Evolutionary conservation across 1,140 invertebrate species (phyloP).

Genomic region (Euborellia annulipes): DNA sequence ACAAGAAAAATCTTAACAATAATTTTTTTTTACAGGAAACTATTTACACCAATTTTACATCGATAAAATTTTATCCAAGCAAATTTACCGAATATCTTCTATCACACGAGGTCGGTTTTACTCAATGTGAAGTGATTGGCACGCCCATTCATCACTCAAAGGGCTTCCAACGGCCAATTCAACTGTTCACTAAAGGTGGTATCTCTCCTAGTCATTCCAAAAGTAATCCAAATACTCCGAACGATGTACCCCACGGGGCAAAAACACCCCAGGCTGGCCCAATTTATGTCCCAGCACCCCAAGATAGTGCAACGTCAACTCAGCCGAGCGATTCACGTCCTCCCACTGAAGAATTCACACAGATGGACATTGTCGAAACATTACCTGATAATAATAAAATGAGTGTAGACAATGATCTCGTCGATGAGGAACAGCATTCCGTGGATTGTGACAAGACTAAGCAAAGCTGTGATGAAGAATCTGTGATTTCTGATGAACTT

Average conservation of each 20-base stretch:
- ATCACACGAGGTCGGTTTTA: conserved; percentile 80
- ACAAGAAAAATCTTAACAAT: no score
- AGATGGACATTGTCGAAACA: no score
- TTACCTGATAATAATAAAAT: no score
- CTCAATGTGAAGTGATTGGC: conserved; percentile 67
- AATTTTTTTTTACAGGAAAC: conserved; percentile 50
- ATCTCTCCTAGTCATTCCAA: conserved; percentile 26
- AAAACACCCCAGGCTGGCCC: no score
- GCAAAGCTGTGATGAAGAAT: conserved; percentile 1
- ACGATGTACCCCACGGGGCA: no score
- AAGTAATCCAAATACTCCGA: no score
- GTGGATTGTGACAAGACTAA: conserved; percentile 3
- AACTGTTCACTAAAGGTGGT: conserved; percentile 62
- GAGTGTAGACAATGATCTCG: no score
- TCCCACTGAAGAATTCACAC: no score
- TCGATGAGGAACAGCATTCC: no score
- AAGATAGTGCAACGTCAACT: no score
- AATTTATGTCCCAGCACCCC: no score
- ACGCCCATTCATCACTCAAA: conserved; percentile 70
- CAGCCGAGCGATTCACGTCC: no score
- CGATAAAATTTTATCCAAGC: conserved; percentile 73
- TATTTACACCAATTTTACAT: conserved; percentile 72
- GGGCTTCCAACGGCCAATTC: conserved; percentile 78
- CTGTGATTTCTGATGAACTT: not conserved
- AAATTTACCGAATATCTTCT: conserved; percentile 82